phyloP scores from a whole-genome alignment of 2,888 invertebrate genomes.

The Molorchus minor region DNA sequence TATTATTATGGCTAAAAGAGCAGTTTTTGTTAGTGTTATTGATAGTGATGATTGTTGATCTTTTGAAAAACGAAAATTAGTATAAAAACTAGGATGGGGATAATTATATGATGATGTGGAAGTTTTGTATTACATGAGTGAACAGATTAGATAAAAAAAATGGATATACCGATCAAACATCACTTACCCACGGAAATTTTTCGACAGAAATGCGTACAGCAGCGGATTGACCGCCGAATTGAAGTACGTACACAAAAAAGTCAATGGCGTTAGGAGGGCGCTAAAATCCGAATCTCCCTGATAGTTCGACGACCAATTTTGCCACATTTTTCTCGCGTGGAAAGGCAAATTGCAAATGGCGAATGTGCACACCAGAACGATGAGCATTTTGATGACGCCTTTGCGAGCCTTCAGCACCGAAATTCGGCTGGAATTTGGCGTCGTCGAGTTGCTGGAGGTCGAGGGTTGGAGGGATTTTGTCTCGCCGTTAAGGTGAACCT shows the following conservation, averaged over 20 bases:
- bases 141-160: too few relatives aligned
- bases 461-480: slow-evolving; percentile 44
- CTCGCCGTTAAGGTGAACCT: slow-evolving; percentile 40
- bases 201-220: slow-evolving; percentile 85
- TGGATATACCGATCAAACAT: too few relatives aligned
- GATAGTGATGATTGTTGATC: too few relatives aligned
- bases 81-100: too few relatives aligned
- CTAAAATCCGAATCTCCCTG: slow-evolving; percentile 79
- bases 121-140: too few relatives aligned
- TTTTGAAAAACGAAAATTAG: too few relatives aligned
- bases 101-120: too few relatives aligned
- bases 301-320: slow-evolving; percentile 71
- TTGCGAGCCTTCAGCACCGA: slow-evolving; percentile 81
- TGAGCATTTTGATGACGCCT: slow-evolving; percentile 88
- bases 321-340: slow-evolving; percentile 89
- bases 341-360: slow-evolving; percentile 90
- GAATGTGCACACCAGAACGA: slow-evolving; percentile 88
- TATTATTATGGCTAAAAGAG: too few relatives aligned
- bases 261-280: slow-evolving; percentile 82
- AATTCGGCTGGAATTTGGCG: slow-evolving; percentile 77
- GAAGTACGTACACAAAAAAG: slow-evolving; percentile 87
- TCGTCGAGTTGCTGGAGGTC: slow-evolving; percentile 54
- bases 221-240: slow-evolving; percentile 92
- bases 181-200: slow-evolving; percentile 66
- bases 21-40: too few relatives aligned